Evolutionary conservation across 1,140 invertebrate genomes (phyloP).

Genomic region (Psilanteris sp.): DNA sequence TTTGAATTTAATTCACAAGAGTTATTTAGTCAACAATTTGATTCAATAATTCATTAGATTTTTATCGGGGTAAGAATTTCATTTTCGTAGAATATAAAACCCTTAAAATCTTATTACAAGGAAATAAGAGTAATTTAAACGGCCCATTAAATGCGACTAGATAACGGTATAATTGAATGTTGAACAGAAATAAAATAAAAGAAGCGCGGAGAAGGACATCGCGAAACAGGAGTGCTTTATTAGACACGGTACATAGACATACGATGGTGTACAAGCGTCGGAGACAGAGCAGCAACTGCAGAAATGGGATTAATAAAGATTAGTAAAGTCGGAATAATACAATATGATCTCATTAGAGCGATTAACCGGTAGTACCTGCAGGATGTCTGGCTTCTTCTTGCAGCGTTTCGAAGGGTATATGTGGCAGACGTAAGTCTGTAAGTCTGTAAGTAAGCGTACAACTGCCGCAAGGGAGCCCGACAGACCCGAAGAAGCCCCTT

Average conservation of each 20-base stretch:
- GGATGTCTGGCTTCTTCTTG: conserved; percentile 78
- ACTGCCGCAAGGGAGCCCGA: conserved; percentile 68
- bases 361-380: conserved; percentile 75
- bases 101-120: neutral
- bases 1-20: no score
- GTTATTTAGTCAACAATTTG: no score
- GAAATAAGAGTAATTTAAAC: neutral
- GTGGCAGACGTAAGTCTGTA: conserved; percentile 70
- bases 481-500: conserved; percentile 72
- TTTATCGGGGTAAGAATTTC: no score
- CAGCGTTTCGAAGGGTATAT: conserved; percentile 54
- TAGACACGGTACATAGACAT: conserved; percentile 50
- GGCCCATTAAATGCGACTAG: neutral
- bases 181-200: conserved; percentile 2
- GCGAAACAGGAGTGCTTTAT: conserved; percentile 38
- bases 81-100: no score
- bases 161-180: conserved; percentile 17
- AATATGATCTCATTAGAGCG: conserved; percentile 79
- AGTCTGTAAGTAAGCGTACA: conserved; percentile 77
- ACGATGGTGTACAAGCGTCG: conserved; percentile 21
- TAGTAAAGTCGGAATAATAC: conserved; percentile 78
- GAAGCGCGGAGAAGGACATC: neutral
- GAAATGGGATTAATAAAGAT: conserved; percentile 79
- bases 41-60: no score
- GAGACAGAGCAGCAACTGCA: conserved; percentile 54